Evolutionary conservation across 2,888 invertebrate genomes (phyloP), one percentile per base, ranked within the genome.

Genomic region (Drosophila merina): DNA sequence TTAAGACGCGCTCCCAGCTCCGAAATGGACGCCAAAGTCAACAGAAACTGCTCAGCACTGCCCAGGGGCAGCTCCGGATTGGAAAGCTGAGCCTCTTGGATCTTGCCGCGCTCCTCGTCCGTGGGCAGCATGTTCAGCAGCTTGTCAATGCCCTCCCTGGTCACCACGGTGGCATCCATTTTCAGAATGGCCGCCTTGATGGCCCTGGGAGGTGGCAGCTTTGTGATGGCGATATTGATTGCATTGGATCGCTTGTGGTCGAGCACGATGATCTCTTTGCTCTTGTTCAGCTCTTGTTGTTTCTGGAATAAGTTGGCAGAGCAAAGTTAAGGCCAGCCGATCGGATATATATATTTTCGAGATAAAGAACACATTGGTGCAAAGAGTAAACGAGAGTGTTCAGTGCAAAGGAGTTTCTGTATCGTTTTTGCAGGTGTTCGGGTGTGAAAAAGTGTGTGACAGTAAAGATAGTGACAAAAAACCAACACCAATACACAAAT

Each of bases 211-310:
- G 99, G 99, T 2, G 99, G 99, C 75, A 99, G 93, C 91, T 99
- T 99, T 25, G 99, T 99, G 96, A 99, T 97, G 12, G 99, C 99
- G 86, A 99, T 99, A 91, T 99, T 99, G 82, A 99, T 99, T 44
- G 98, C 99, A 92, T 99, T 99, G 6, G 99, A 99, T 75, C 99
- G 94, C 91, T 99, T 99, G 48, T 98, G 96, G 91, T 98, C 98
- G 92, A 99, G 93, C 42, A 99, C 98, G 59, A 98, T 96, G 72
- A 98, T 95, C 92, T 97, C 97, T 90, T 97, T 97, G 92, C 96
- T 97, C 88, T 96, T 96, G 89, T 95, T 96, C 91, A 95, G 92
- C 90, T 96, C 96, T 92, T 96, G 95, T 93, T 96, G 95, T 93
- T 96, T 96, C 96, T 96, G 92, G 58, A 84, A 86, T 51, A n/a